Base-by-base conservation (phyloP, 2,113 vertebrate species). In the Solenodon paradoxus region DNA sequence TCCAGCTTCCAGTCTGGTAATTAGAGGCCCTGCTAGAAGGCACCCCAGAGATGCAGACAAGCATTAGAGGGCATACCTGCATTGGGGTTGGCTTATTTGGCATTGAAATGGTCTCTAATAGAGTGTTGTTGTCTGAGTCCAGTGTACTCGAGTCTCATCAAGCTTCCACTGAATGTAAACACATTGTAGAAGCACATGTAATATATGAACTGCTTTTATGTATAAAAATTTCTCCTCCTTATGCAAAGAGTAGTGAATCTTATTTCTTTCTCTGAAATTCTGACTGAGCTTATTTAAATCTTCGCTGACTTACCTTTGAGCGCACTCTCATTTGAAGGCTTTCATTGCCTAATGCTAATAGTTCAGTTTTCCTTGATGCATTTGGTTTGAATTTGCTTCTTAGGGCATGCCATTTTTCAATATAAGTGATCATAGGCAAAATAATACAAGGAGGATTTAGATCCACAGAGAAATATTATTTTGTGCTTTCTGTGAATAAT, bases 271-370 rank as follows among this genome's bases (percentile, higher is more conserved):
- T 84, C 57, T 94, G 81, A 72, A 92, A 94, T 90, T 95, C 87
- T 95, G 71, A 20, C 57, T 89, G 57, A 89, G 63, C 64, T 95
- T 93, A 90, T 94, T 96, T 86, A 91, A 93, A 89, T 93, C 83
- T 94, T 78, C 78, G 79, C 79, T 51, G 49, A 91, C 53, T 83
- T 93, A 93, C 79, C 71, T 92, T 83, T 69, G 79, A 80, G 86
- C 69, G 32, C 35, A 38, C 87, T 93, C 92, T 93, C 45, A 35
- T 92, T 79, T 88, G 45, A 88, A 66, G 77, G n/a, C 42, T 86
- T 86, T 92, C 42, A 69, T 93, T 75, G 32, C 45, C 49, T 93
- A 49, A 82, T 80, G 53, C n/a, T 69, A 92, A 83, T 77, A 66
- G 71, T 63, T 59, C 17, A 28, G n/a, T 9, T 51, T 59, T 90